Evolutionary conservation across 2,113 vertebrate genomes (phyloP).

Genomic region (Solenodon paradoxus): DNA sequence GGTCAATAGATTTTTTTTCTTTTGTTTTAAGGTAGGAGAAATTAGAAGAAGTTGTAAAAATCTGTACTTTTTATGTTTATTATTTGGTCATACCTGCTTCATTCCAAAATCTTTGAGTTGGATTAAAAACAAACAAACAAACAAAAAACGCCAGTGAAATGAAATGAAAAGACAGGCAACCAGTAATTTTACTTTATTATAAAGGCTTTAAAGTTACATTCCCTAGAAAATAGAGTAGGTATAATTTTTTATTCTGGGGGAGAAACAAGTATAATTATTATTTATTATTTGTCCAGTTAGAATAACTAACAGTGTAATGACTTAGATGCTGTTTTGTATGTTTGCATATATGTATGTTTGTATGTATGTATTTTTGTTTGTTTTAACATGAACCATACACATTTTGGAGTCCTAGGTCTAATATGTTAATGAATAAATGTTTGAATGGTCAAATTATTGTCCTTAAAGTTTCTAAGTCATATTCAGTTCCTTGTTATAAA

Average conservation of each 20-base stretch:
- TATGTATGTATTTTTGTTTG: neutral
- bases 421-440: neutral
- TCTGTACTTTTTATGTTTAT: neutral
- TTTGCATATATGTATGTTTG: too few species aligned
- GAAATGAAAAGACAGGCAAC: neutral
- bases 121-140: too few species aligned
- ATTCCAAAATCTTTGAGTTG: neutral
- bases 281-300: neutral
- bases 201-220: neutral
- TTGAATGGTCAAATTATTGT: neutral
- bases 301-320: neutral
- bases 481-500: neutral
- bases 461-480: neutral
- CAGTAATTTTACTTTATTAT: neutral
- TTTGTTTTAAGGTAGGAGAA: neutral
- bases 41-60: neutral
- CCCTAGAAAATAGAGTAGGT: neutral
- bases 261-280: neutral
- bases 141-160: neutral
- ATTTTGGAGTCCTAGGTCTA: neutral
- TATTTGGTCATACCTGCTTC: neutral
- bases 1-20: neutral
- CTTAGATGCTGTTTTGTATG: neutral
- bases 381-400: neutral
- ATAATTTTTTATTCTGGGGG: neutral